Base-by-base conservation (phyloP, 1,140 invertebrate genomes). In the Temnothorax nylanderi region DNA sequence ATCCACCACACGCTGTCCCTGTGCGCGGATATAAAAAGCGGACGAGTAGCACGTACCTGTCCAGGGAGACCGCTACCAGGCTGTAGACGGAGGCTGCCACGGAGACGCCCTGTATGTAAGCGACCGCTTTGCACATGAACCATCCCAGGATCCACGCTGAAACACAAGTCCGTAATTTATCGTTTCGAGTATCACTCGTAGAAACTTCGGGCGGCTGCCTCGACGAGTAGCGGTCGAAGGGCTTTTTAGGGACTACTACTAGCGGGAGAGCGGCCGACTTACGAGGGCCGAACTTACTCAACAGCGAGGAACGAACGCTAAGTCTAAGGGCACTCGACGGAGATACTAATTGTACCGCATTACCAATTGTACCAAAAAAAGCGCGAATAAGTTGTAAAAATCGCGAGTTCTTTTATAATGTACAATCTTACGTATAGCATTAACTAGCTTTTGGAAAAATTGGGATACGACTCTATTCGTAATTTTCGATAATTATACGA, bases 11-110 rank as follows among this genome's bases (percentile, higher is more conserved):
- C 54, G 2, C 37, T 18, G 3, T 60, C 37, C 16, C 56, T 32
- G 8, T 16, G 1, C 5, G 37, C 5, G 37, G 37, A 60, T 74
- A 26, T 74, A 75, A 84, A 75, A 74, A 54, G 10, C 62, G 49
- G 26, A 69, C 54, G 37, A 82, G 58, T 56, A 47, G 13, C n/a
- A 91, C 96, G 96, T 96, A 99, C 98, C 98, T 98, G 96, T 99
- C 98, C 56, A 99, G 95, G 80, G 98, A 98, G 13, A 99, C 98
- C 18, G 98, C 98, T 74, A 99, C 98, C 49, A 99, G 96, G 88
- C 98, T 99, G 96, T 99, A 99, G 69, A 99, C 98, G 0, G 98
- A 99, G 26, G 98, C 98, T 65, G 98, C 98, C 0, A 99, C 98
- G 0, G 98, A 98, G 32, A 99, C 98, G 65, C 98, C 98, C 95